phyloP scores from a whole-genome alignment of 2,888 invertebrate genomes.

The Lasioglossum oenotherae region DNA sequence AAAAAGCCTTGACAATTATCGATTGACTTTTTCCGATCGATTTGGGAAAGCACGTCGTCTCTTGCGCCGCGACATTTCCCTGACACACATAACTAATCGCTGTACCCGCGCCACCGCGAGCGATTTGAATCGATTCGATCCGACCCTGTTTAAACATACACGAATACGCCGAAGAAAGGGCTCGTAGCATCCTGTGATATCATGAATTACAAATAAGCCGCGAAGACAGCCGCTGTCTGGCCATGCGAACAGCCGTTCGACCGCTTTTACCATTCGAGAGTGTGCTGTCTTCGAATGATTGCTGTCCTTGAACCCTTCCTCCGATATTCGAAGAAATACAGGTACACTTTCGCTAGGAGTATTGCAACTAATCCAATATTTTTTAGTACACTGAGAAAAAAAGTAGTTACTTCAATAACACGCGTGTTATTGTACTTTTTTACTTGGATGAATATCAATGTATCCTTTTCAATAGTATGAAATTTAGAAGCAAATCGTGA shows the following conservation, averaged over 20 bases:
- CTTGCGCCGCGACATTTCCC: constrained; percentile 5
- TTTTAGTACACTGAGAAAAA: no score
- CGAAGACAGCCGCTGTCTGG: constrained; percentile 42
- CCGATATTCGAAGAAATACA: neutral
- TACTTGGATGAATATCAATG: no score
- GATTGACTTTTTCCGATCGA: neutral
- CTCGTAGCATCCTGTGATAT: constrained; percentile 5
- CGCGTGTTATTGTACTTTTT: no score
- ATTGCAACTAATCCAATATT: neutral
- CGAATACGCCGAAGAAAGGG: constrained; percentile 7
- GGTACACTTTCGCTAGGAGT: neutral
- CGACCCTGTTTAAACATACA: constrained; percentile 52
- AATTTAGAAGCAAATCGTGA: no score
- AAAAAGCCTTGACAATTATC: neutral
- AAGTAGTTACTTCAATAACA: no score
- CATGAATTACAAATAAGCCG: constrained; percentile 44
- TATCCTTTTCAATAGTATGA: no score
- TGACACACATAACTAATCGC: constrained; percentile 33
- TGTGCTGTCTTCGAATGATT: neutral
- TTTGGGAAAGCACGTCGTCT: neutral
- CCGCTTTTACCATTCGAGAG: constrained; percentile 10
- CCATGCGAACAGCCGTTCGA: constrained; percentile 27
- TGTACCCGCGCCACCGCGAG: neutral
- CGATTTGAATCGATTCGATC: neutral
- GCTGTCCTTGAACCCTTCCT: neutral